A percentile compares a stretch with the other conserved stretches of the same genome.
These are phyloP conservation scores for Ochlodes sylvanus DNA, from an alignment of 2,888 invertebrate species.

Conservation along the genomic window DNA sequence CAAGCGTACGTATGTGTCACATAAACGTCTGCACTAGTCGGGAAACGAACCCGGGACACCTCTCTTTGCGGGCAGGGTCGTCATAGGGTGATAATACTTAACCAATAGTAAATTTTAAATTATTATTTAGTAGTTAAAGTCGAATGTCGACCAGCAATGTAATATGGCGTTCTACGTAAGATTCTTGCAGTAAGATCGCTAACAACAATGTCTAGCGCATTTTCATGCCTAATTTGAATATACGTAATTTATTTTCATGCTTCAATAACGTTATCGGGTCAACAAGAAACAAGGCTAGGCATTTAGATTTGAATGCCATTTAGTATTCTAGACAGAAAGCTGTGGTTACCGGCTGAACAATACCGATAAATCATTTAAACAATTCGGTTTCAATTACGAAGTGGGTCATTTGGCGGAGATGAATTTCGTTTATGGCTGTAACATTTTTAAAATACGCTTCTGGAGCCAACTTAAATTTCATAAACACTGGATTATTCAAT, in stretches of 20 bases:
- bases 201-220: no score
- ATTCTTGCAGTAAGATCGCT: no score
- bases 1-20: background rate
- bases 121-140: no score
- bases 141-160: no score
- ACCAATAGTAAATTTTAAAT: no score
- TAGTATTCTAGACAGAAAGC: slow-evolving; percentile 17
- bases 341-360: slow-evolving; percentile 22
- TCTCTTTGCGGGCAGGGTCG: no score
- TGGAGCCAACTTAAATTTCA: slow-evolving; percentile 79
- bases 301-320: slow-evolving; percentile 3
- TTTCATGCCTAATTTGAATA: no score
- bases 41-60: no score
- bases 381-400: slow-evolving; percentile 49
- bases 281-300: background rate
- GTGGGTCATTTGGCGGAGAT: slow-evolving; percentile 66
- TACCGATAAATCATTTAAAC: slow-evolving; percentile 37
- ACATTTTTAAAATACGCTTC: slow-evolving; percentile 72
- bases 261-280: slow-evolving; percentile 1
- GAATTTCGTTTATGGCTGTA: slow-evolving; percentile 63
- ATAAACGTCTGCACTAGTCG: background rate
- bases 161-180: no score
- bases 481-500: slow-evolving; percentile 82
- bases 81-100: no score
- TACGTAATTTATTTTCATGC: background rate